Evolutionary conservation across 1,140 invertebrate genomes (phyloP).

Genomic region (Oncopodura yosiiana): DNA sequence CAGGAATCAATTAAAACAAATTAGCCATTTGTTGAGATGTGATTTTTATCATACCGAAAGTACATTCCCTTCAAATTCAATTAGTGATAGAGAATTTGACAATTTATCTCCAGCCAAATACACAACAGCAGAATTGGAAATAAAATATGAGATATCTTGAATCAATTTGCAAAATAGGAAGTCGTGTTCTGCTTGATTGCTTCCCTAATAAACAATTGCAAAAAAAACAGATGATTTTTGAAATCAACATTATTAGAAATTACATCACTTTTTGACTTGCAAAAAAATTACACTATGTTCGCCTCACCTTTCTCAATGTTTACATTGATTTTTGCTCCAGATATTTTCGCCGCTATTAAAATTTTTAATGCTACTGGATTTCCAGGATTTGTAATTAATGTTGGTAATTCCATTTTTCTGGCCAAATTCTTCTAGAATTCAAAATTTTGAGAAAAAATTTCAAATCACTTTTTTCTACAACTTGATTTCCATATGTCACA

Average conservation of each 20-base stretch:
- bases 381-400: constrained; percentile 33
- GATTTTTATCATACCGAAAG: too few relatives aligned
- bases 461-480: too few relatives aligned
- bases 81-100: constrained; percentile 37
- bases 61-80: too few relatives aligned
- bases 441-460: too few relatives aligned
- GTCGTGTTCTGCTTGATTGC: constrained; percentile 38
- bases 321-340: constrained; percentile 46
- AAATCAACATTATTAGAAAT: constrained; percentile 13
- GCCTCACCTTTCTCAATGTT: constrained; percentile 17
- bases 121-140: constrained; percentile 47
- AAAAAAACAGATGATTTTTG: constrained; percentile 17
- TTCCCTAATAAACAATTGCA: constrained; percentile 36
- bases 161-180: constrained; percentile 49
- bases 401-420: not conserved
- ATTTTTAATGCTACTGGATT: constrained; percentile 62
- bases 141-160: constrained; percentile 45
- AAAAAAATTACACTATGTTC: not conserved
- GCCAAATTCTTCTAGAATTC: too few relatives aligned
- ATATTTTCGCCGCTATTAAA: constrained; percentile 53
- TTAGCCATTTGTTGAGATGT: too few relatives aligned
- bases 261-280: constrained; percentile 1
- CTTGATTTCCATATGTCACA: too few relatives aligned
- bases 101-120: constrained; percentile 45
- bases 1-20: too few relatives aligned